These are phyloP conservation scores for Epinephelus coioides DNA, from an alignment of 2,797 vertebrate species.

Conservation along the genomic window DNA sequence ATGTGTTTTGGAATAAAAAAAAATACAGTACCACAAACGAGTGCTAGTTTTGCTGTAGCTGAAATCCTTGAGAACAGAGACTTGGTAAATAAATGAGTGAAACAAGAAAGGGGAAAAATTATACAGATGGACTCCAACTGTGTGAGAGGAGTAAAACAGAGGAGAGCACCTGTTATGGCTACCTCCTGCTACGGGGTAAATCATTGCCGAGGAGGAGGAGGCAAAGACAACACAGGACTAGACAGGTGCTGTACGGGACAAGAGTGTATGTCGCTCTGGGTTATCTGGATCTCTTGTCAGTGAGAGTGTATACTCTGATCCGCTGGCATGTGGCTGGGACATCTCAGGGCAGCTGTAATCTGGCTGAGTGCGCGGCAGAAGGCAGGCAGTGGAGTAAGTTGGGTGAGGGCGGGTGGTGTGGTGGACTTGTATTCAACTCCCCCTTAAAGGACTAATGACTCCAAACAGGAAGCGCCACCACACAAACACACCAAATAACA, in stretches of 20 bases:
- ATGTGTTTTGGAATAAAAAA: neutral
- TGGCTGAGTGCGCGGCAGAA: slow-evolving; percentile 58
- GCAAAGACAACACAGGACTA: slow-evolving; percentile 51
- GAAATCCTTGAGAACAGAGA: neutral
- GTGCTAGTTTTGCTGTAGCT: neutral
- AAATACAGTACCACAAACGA: neutral
- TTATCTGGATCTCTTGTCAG: slow-evolving; percentile 54
- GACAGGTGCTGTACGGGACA: slow-evolving; percentile 68
- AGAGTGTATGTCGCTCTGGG: slow-evolving; percentile 40
- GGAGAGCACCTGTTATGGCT: slow-evolving; percentile 60
- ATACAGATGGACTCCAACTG: slow-evolving; percentile 29
- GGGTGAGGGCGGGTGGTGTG: slow-evolving; percentile 19
- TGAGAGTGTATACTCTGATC: slow-evolving; percentile 48
- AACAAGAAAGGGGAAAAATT: neutral
- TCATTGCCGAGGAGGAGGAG: slow-evolving; percentile 41
- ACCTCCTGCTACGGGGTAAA: slow-evolving; percentile 48
- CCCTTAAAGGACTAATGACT: slow-evolving; percentile 57
- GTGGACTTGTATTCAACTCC: slow-evolving; percentile 41
- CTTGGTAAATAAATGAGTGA: neutral
- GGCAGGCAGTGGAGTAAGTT: slow-evolving; percentile 43
- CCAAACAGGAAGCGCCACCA: slow-evolving; percentile 66
- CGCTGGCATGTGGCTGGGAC: slow-evolving; percentile 59
- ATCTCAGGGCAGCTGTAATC: slow-evolving; percentile 78
- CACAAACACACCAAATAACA: slow-evolving; percentile 57
- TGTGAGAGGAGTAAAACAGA: slow-evolving; percentile 42